Conservation (phyloP, 2,113 vertebrate species). For the Arizona elegans region DNA sequence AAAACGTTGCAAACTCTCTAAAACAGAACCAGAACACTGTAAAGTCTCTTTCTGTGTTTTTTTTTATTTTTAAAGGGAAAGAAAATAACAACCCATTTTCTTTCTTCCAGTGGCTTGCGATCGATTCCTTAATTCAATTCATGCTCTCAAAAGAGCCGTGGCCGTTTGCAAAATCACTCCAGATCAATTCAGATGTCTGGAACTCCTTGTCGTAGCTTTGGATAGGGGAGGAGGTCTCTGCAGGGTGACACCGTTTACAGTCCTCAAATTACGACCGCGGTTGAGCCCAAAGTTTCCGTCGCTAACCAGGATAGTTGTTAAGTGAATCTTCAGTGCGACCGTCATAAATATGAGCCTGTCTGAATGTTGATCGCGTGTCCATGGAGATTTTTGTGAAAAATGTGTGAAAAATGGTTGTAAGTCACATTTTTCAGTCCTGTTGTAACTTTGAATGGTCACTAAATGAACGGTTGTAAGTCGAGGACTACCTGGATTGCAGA, state of each 20-base stretch:
- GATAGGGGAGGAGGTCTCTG: background rate
- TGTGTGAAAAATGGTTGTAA: too few relatives aligned
- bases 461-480: too few relatives aligned
- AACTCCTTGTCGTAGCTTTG: fast-evolving
- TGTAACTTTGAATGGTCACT: too few relatives aligned
- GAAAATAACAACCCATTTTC: background rate
- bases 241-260: background rate
- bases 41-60: background rate
- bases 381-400: too few relatives aligned
- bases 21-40: background rate
- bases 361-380: too few relatives aligned
- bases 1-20: background rate
- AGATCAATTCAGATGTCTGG: background rate
- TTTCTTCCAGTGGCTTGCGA: background rate
- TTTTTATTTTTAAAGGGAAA: background rate
- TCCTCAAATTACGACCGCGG: too few relatives aligned
- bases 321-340: too few relatives aligned
- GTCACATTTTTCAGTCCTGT: too few relatives aligned
- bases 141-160: background rate
- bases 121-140: background rate
- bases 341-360: too few relatives aligned
- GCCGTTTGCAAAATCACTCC: background rate
- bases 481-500: background rate
- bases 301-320: too few relatives aligned
- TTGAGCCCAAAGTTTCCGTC: too few relatives aligned